Percentiles rank a stretch among this genome's conserved stretches.
Conservation (phyloP, 2,888 invertebrate genomes). For the Drosophila fungiperda region DNA sequence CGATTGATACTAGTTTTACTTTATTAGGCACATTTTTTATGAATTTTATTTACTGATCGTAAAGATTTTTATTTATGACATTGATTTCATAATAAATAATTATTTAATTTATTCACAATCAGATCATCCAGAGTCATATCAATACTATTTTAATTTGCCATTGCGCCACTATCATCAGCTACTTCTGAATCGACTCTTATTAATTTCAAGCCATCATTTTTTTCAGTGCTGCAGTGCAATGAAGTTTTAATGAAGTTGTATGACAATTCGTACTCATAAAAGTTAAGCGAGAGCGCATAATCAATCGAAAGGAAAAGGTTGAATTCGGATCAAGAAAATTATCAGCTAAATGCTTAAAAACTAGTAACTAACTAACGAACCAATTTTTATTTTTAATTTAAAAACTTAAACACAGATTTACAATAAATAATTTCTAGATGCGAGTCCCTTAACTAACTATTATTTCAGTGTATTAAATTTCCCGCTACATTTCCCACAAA, state of each 20-base stretch:
- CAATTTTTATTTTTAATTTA: neutral
- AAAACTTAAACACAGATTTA: conserved; percentile 3
- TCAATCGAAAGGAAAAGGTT: no score
- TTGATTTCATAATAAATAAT: neutral
- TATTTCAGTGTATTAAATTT: conserved; percentile 9
- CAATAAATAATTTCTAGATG: neutral
- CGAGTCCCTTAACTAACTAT: conserved; percentile 5
- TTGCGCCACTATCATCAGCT: neutral
- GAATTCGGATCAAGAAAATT: no score
- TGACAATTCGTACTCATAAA: no score
- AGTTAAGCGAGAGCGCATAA: no score
- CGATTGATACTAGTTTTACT: neutral
- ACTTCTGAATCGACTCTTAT: neutral
- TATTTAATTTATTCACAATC: neutral
- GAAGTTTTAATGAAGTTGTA: no score
- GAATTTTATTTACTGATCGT: neutral
- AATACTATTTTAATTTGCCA: neutral
- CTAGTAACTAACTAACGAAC: neutral
- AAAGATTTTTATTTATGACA: neutral
- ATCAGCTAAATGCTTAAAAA: neutral
- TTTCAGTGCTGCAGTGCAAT: neutral
- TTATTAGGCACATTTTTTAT: neutral
- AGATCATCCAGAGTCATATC: neutral
- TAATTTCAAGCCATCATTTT: neutral
- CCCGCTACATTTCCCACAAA: conserved; percentile 30